phyloP scores from a whole-genome alignment of 1,140 invertebrate genomes.

The Rhyacophila brunnea region DNA sequence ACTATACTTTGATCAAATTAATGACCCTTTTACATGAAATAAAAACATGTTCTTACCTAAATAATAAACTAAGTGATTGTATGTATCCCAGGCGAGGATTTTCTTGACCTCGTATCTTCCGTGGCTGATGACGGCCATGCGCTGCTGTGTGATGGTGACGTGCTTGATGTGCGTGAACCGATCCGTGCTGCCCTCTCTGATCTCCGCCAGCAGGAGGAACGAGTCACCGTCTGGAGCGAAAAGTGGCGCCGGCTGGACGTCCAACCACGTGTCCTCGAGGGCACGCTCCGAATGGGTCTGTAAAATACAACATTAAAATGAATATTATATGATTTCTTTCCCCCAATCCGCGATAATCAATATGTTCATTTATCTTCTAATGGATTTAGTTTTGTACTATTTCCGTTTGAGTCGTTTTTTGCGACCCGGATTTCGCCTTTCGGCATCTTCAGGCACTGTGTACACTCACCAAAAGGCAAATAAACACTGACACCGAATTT shows the following conservation, averaged over 20 bases:
- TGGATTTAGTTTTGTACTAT: no score
- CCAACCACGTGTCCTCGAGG: constrained; percentile 79
- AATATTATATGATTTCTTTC: background rate
- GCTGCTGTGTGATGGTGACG: constrained; percentile 75
- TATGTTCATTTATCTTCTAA: no score
- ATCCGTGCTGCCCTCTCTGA: constrained; percentile 77
- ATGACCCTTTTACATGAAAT: no score
- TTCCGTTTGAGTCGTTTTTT: no score
- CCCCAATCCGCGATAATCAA: no score
- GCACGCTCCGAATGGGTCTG: constrained; percentile 78
- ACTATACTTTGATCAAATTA: no score
- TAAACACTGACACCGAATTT: no score
- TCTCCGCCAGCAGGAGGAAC: constrained; percentile 78
- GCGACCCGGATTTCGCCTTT: no score
- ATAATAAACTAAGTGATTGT: constrained; percentile 81
- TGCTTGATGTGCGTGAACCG: constrained; percentile 89
- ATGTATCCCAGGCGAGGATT: constrained; percentile 84
- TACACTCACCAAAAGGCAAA: no score
- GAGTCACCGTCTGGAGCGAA: constrained; percentile 80
- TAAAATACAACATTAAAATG: constrained; percentile 31
- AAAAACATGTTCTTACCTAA: no score
- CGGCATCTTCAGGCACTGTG: no score
- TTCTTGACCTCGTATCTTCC: constrained; percentile 79
- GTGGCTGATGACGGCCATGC: constrained; percentile 82
- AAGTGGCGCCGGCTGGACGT: constrained; percentile 78